These are phyloP conservation scores for Polymixis flavicincta DNA, from an alignment of 2,888 invertebrate species.

Conservation along the genomic window DNA sequence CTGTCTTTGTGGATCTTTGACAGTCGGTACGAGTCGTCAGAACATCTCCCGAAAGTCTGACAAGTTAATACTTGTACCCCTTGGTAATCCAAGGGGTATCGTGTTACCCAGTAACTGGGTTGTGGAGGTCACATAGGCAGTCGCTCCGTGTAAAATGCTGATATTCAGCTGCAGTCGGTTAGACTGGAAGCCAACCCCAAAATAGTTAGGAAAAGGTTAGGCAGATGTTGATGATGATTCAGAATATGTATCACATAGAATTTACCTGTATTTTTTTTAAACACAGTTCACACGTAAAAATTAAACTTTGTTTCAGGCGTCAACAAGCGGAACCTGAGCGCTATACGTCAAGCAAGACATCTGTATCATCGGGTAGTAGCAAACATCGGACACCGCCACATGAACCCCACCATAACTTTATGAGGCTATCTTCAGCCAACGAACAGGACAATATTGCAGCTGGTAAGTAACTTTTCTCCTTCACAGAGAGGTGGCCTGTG, in stretches of 20 bases:
- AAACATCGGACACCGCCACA: conserved; percentile 81
- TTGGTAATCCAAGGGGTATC: no score
- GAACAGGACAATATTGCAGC: conserved; percentile 86
- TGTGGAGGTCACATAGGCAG: no score
- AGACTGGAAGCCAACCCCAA: no score
- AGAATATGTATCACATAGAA: neutral
- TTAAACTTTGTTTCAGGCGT: conserved; percentile 71
- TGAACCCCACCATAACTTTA: conserved; percentile 81
- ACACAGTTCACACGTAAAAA: neutral
- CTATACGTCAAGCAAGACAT: conserved; percentile 84
- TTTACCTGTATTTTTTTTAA: neutral
- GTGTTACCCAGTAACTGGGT: no score
- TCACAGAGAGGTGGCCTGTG: neutral
- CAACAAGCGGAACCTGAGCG: conserved; percentile 89
- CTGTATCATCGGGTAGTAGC: conserved; percentile 83
- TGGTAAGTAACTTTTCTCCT: conserved; percentile 67
- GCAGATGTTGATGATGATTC: no score
- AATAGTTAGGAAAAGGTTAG: no score
- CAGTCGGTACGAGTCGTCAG: no score
- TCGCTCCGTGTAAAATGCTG: no score
- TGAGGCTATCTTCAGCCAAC: conserved; percentile 84
- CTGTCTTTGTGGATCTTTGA: no score
- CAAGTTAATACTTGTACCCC: no score
- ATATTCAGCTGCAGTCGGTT: no score
- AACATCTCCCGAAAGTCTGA: no score